Evolutionary conservation across 1,140 invertebrate species (phyloP).

Genomic region (Drosophila tropicalis): DNA sequence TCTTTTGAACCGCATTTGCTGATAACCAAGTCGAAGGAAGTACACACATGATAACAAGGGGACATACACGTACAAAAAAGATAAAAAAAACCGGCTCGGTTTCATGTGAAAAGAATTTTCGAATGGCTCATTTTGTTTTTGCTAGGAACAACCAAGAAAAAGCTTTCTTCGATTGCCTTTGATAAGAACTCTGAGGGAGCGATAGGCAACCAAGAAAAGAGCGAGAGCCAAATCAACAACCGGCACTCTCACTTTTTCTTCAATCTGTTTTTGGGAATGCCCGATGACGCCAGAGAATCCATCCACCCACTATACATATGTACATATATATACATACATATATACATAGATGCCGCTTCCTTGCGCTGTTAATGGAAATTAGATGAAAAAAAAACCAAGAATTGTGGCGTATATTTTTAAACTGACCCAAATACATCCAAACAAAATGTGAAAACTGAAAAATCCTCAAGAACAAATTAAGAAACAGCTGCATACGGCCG

Average conservation of each 20-base stretch:
- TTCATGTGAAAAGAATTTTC: slow-evolving; percentile 51
- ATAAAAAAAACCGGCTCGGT: slow-evolving; percentile 57
- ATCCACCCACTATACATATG: background rate
- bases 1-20: slow-evolving; percentile 42
- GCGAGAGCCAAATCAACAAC: slow-evolving; percentile 19
- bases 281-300: slow-evolving; percentile 13
- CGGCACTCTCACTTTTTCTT: slow-evolving; percentile 33
- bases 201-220: slow-evolving; percentile 13
- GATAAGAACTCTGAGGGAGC: slow-evolving; percentile 33
- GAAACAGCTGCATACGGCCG: slow-evolving; percentile 50
- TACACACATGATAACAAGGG: slow-evolving; percentile 17
- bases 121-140: slow-evolving; percentile 31
- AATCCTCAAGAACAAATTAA: slow-evolving; percentile 66
- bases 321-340: background rate
- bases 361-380: slow-evolving; percentile 57
- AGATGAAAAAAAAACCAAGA: slow-evolving; percentile 43
- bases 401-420: slow-evolving; percentile 65
- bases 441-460: slow-evolving; percentile 28
- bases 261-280: slow-evolving; percentile 17
- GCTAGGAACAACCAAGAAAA: slow-evolving; percentile 42
- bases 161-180: slow-evolving; percentile 41
- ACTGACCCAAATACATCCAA: slow-evolving; percentile 62
- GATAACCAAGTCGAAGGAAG: slow-evolving; percentile 68
- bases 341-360: slow-evolving; percentile 40
- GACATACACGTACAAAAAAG: slow-evolving; percentile 47